These are phyloP conservation scores for Norana najaformis DNA, from an alignment of 2,888 invertebrate species.

Conservation along the genomic window DNA sequence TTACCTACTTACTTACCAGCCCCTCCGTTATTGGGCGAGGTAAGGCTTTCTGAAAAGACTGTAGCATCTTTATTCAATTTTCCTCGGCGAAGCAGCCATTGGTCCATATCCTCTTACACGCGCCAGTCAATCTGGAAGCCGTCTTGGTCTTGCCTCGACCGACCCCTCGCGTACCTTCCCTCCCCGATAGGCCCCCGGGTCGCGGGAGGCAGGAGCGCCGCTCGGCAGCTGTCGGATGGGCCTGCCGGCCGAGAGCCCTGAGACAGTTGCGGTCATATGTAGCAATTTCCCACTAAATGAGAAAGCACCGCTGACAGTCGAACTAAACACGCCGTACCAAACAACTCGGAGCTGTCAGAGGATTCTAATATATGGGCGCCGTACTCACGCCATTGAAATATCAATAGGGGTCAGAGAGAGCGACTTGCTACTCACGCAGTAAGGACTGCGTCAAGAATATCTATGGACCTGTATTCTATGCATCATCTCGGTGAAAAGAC, in stretches of 20 bases:
- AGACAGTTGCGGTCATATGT: slow-evolving; percentile 13
- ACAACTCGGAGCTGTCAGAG: slow-evolving; percentile 13
- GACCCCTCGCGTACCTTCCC: background rate
- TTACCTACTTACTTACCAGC: too few species aligned
- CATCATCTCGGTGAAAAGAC: background rate
- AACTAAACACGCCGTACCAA: background rate
- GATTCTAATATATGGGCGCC: background rate
- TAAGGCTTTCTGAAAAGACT: background rate
- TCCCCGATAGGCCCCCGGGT: background rate
- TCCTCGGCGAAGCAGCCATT: slow-evolving; percentile 13
- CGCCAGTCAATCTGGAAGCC: slow-evolving; percentile 7
- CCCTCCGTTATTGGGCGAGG: too few species aligned
- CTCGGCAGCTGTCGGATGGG: background rate
- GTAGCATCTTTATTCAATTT: slow-evolving; percentile 13
- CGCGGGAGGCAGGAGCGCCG: too few species aligned
- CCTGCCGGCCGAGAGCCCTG: background rate
- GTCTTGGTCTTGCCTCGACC: background rate
- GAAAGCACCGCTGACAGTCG: slow-evolving; percentile 5
- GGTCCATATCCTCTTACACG: background rate
- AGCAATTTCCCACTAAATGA: background rate
- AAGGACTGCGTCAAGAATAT: background rate
- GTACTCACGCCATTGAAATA: slow-evolving; percentile 13
- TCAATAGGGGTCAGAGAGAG: background rate
- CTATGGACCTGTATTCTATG: background rate
- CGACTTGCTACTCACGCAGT: background rate